Conservation (phyloP, 2,888 invertebrate genomes). For the Salpingus planirostris region DNA sequence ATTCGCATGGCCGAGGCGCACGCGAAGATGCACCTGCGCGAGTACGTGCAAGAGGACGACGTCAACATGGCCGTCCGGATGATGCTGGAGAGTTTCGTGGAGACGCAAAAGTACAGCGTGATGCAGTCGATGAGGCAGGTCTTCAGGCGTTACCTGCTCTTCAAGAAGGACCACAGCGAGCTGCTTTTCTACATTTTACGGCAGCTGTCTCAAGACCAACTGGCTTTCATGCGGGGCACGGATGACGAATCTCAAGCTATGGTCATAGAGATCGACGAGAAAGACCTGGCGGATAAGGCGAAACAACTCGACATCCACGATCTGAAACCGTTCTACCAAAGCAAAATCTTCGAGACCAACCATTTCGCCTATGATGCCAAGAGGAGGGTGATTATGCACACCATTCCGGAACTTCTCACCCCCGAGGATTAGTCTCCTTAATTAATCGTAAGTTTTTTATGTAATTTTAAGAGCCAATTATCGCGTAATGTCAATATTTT, state of each 20-base stretch:
- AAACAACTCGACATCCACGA: constrained; percentile 85
- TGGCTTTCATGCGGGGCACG: constrained; percentile 71
- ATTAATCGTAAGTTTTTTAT: constrained; percentile 1
- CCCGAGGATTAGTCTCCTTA: constrained; percentile 24
- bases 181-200: constrained; percentile 89
- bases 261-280: constrained; percentile 76
- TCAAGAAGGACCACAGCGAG: constrained; percentile 94
- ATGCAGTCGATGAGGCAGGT: constrained; percentile 93
- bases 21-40: constrained; percentile 89
- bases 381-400: constrained; percentile 78
- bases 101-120: constrained; percentile 97
- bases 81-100: constrained; percentile 97
- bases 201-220: constrained; percentile 85
- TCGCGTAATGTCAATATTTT: no score
- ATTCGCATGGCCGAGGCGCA: constrained; percentile 97
- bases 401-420: constrained; percentile 49
- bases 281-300: constrained; percentile 72
- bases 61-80: constrained; percentile 96
- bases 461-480: no score
- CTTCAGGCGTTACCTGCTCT: constrained; percentile 88
- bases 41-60: constrained; percentile 86
- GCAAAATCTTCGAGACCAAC: constrained; percentile 80
- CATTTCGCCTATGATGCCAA: constrained; percentile 78
- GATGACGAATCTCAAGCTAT: constrained; percentile 48
- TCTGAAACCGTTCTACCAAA: constrained; percentile 84